Evolutionary conservation across 2,888 invertebrate genomes (phyloP), one percentile per base, ranked within the genome.

Genomic region (Branchellion lobata): DNA sequence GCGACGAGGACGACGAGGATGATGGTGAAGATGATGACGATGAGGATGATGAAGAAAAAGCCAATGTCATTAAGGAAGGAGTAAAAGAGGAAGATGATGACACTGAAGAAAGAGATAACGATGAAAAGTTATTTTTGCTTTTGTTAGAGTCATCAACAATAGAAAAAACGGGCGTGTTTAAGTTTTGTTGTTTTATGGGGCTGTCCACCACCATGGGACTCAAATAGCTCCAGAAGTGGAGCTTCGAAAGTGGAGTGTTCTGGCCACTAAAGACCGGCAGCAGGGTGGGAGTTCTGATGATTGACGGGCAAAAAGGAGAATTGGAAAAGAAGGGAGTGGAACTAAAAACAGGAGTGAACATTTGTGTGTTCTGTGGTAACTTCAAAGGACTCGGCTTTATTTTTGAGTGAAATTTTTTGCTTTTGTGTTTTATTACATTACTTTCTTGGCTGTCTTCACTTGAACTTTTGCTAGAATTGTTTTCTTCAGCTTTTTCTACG

Each of bases 151-250:
- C 47, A 47, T 47, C 18, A 18, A 47, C 8, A 14, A 18, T 8
- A 47, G 47, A 18, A 47, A 47, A 47, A 3, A 57, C 61, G n/a
- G 61, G 61, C 24, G 61, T 57, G 61, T 57, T 57, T 5, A 57
- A n/a, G 21, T 3, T 57, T 5, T 57, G 61, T 57, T 5, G 3
- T n/a, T 57, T 40, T 18, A 84, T 82, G 14, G 86, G 86, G 36
- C 85, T 85, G 80, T 86, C 84, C 8, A 85, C 84, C 11, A 86
- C 84, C 18, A 86, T 84, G 1, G 87, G 87, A 79, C 86, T 86
- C 11, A 87, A 82, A 0, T 87, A 87, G 81, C 87, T 87, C 88
- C 88, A 88, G 84, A 88, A 88, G 81, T 87, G 85, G 27, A 86
- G 81, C 5, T 85, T 86, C 34, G 86, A 82, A 33, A 86, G 82